Base-by-base conservation (phyloP, 2,113 vertebrate species). In the Seriola aureovittata region DNA sequence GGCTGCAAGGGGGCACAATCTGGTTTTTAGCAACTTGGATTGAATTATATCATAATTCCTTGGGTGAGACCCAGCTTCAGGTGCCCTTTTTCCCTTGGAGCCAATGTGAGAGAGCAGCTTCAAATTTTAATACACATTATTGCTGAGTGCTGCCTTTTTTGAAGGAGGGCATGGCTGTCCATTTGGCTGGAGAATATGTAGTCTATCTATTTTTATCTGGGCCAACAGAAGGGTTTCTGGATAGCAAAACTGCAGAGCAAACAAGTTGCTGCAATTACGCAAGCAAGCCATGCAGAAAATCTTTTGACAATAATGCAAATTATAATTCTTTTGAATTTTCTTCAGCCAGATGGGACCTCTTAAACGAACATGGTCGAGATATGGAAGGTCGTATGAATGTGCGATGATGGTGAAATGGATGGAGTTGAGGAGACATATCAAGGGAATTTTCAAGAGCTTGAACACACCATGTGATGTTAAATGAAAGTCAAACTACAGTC, bases 141-240 rank as follows among this genome's bases (percentile, higher is more conserved):
- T 90, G 93, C 93, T 93, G 91, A 93, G 87, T 42, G 78, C 64
- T 67, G 71, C 54, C 52, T 86, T 89, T 89, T 83, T 68, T 38
- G 40, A 74, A 84, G 82, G 73, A 84, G 62, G 60, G 46, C 82
- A 88, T 38, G 71, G 73, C 64, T 83, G 73, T 42, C 75, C 89
- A 91, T 59, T 91, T 89, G 87, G 85, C 88, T 88, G 62, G 62
- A 90, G 84, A 88, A 78, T 65, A 66, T 82, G 84, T 25, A 48
- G 76, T 29, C 76, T 64, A 66, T 90, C 87, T 86, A 87, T 88
- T 93, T 92, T 86, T 90, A 91, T 93, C 86, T 85, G 57, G 59
- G 62, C 62, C 72, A 50, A 76, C 81, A 91, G 79, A 87, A 80
- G 80, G 76, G 25, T 70, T 81, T 71, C 68, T 86, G 67, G 57